Base-by-base conservation (phyloP, 2,113 vertebrate species). In the Zingel zingel region DNA sequence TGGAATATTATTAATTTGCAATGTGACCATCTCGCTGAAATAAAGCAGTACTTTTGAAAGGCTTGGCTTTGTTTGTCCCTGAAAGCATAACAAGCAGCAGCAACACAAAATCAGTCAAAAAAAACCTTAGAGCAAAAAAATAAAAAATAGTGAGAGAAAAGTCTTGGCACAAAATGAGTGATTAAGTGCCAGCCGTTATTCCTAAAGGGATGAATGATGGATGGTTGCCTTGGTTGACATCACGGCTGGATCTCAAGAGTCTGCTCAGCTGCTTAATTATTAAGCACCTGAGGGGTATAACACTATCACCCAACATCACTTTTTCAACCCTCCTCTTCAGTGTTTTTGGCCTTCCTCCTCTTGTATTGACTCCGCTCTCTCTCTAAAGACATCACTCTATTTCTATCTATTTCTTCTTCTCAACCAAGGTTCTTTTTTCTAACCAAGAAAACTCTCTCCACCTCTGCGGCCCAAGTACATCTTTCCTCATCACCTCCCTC, bases 251-350 rank as follows among this genome's bases (percentile, higher is more conserved):
- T 86, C 83, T 85, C 77, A 70, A 56, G 74, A 85, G 82, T 80
- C 77, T 59, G 73, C 88, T 85, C 74, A 78, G 83, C 80, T 89
- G 80, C 70, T 93, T 88, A 87, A 89, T 93, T 86, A 93, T 87
- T 86, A 76, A 93, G 45, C 72, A 90, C 83, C 86, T 74, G 81
- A 80, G 81, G 85, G 85, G 71, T 64, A 74, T 68, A 78, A 81
- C 72, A 45, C 61, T 66, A 88, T 77, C 88, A 25, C 74, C 10
- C 25, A 79, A 83, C 84, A 82, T 77, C 87, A 43, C 70, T 82
- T 88, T 80, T 74, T 74, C 56, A 74, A 43, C 19, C 53, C 23
- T 77, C 53, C 8, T 67, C 83, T 70, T 81, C 64, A 39, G 0
- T 74, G 39, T 78, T 71, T 79, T 71, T 63, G 51, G 54, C 45